Conservation (phyloP, 2,888 invertebrate species). For the Ecdyonurus torrentis region DNA sequence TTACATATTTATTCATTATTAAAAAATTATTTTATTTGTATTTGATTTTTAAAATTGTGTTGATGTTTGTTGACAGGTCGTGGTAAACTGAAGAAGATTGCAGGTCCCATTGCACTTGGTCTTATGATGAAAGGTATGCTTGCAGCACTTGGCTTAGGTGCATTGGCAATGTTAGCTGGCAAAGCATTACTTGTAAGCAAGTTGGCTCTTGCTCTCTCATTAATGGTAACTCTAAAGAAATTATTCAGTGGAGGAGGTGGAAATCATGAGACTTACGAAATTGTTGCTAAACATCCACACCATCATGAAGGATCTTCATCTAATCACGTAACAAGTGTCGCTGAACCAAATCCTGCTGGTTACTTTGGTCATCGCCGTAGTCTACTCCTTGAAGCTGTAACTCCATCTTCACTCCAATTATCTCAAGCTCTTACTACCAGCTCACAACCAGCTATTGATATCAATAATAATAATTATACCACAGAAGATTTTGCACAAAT, state of each 20-base stretch:
- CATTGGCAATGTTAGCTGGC: conserved; percentile 37
- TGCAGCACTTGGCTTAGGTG: conserved; percentile 55
- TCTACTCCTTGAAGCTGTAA: neutral
- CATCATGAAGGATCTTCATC: neutral
- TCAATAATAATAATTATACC: neutral
- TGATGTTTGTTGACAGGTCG: conserved; percentile 31
- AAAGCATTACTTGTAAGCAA: conserved; percentile 14
- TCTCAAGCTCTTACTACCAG: neutral
- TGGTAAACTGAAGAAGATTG: conserved; percentile 43
- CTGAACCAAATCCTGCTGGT: neutral
- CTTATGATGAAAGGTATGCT: conserved; percentile 54
- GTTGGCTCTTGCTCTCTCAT: conserved; percentile 14
- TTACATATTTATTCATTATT: too few species aligned
- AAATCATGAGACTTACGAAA: neutral
- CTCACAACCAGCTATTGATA: neutral
- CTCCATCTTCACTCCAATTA: neutral
- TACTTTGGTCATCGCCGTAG: neutral
- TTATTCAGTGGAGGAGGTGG: conserved; percentile 24
- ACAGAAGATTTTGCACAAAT: neutral
- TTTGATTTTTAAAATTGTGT: too few species aligned
- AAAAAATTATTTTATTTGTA: too few species aligned
- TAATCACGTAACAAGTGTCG: neutral
- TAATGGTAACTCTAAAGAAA: conserved; percentile 10
- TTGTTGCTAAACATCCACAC: neutral
- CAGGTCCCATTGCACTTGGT: conserved; percentile 43